Evolutionary conservation across 2,888 invertebrate species (phyloP), one percentile per base, ranked within the genome.

Genomic region (Pediacus dermestoides): DNA sequence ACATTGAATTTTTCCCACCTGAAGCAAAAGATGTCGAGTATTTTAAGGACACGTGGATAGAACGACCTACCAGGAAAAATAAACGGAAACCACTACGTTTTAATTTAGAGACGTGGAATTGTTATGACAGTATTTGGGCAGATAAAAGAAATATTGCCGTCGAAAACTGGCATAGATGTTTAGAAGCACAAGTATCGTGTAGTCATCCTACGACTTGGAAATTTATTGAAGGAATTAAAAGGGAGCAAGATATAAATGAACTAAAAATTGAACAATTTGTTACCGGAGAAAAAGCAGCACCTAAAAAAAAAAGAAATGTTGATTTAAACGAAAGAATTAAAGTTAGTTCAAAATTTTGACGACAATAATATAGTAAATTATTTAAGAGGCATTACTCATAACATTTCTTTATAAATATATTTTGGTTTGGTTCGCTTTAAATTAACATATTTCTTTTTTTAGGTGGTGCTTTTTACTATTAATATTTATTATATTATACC

Each of bases 41-140:
- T n/a, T n/a, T n/a, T n/a, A n/a, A n/a, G n/a, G n/a, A 2, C 27
- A 8, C 34, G 1, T 41, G 38, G 39, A 41, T 43, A 16, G 48
- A 39, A 16, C 41, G 44, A 7, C 34, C 38, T 9, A 26, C 37
- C 14, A 28, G 42, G 39, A 14, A 34, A 9, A 12, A 34, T 7
- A 7, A 37, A 8, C 32, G 46, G 16, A 16, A 18, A 15, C 37
- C 39, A 2, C 23, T 32, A 7, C 21, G 14, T 11, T 32, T 23
- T 37, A 2, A 21, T 8, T 23, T 23, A 14, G 13, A 30, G 18
- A n/a, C 13, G 9, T 37, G 37, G 31, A 37, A 37, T 30, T 36
- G 18, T 12, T 16, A 12, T 11, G 16, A 36, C n/a, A n/a, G 10
- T 9, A 22, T 21, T 11, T 11, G 13, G n/a, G 15, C 13, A 14